A percentile compares a stretch with the other conserved stretches of the same genome.
These are phyloP conservation scores for Acrobasis suavella DNA, from an alignment of 2,888 invertebrate species.

Conservation along the genomic window DNA sequence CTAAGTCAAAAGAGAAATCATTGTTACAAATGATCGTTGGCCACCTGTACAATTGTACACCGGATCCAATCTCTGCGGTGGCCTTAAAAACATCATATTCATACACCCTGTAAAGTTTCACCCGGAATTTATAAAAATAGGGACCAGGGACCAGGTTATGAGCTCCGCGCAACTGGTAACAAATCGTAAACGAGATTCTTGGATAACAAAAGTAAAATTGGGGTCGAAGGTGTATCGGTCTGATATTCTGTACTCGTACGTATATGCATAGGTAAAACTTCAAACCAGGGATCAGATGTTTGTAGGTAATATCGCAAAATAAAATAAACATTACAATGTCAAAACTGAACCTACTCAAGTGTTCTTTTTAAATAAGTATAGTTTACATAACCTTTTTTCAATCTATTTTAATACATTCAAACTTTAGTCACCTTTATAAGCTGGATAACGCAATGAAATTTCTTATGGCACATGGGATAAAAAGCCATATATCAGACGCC, in stretches of 20 bases:
- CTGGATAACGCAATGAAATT: neutral
- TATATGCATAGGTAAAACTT: too few relatives aligned
- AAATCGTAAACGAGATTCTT: constrained; percentile 19
- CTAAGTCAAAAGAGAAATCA: too few relatives aligned
- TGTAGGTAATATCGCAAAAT: too few relatives aligned
- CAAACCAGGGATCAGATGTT: too few relatives aligned
- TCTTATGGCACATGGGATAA: neutral
- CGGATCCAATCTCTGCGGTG: constrained; percentile 45
- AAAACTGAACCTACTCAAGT: too few relatives aligned
- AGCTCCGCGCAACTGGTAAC: constrained; percentile 28
- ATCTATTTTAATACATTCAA: too few relatives aligned
- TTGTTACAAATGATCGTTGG: constrained; percentile 36
- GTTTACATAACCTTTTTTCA: too few relatives aligned
- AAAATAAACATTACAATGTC: too few relatives aligned
- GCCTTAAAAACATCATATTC: constrained; percentile 29
- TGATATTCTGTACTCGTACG: neutral
- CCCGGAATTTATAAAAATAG: constrained; percentile 15
- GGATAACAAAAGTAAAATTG: constrained; percentile 14
- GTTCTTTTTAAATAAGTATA: too few relatives aligned
- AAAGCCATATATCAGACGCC: neutral
- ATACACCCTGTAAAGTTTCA: constrained; percentile 29
- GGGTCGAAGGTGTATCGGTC: neutral
- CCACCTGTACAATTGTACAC: constrained; percentile 22
- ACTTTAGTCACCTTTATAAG: too few relatives aligned
- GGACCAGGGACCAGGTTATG: constrained; percentile 37